Conservation (phyloP, 2,888 invertebrate genomes). For the Trissoscelio sp. region DNA sequence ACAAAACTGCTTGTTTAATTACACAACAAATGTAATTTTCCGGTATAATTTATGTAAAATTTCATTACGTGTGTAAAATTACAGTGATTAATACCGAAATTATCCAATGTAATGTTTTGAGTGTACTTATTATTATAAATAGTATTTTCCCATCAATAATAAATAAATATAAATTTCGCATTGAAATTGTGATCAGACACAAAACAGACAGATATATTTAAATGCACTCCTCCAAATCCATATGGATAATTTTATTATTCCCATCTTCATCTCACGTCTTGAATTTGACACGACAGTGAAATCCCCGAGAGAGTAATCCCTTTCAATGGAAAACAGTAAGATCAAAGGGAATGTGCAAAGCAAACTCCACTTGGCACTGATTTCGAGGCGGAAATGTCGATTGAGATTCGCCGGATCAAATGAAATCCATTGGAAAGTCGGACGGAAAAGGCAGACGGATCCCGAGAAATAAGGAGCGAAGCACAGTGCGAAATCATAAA, state of each 20-base stretch:
- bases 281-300: slow-evolving; percentile 33
- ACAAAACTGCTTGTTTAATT: too few relatives aligned
- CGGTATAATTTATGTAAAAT: too few relatives aligned
- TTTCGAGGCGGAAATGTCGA: slow-evolving; percentile 55
- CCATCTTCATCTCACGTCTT: slow-evolving; percentile 17
- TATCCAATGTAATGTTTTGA: too few relatives aligned
- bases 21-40: too few relatives aligned
- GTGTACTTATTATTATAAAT: too few relatives aligned
- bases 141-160: too few relatives aligned
- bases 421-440: slow-evolving; percentile 37
- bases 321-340: slow-evolving; percentile 43
- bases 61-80: too few relatives aligned
- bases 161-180: too few relatives aligned
- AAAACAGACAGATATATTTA: too few relatives aligned
- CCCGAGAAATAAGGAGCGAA: slow-evolving; percentile 30
- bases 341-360: slow-evolving; percentile 51
- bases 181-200: too few relatives aligned
- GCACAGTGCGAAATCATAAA: slow-evolving; percentile 47
- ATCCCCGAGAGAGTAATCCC: slow-evolving; percentile 38
- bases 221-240: too few relatives aligned
- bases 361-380: slow-evolving; percentile 28
- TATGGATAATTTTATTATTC: slow-evolving; percentile 28
- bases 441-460: slow-evolving; percentile 1
- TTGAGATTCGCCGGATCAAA: slow-evolving; percentile 27
- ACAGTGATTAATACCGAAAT: too few relatives aligned